These are phyloP conservation scores for Perca schrenkii DNA, from an alignment of 2,113 vertebrate genomes.

Conservation along the genomic window DNA sequence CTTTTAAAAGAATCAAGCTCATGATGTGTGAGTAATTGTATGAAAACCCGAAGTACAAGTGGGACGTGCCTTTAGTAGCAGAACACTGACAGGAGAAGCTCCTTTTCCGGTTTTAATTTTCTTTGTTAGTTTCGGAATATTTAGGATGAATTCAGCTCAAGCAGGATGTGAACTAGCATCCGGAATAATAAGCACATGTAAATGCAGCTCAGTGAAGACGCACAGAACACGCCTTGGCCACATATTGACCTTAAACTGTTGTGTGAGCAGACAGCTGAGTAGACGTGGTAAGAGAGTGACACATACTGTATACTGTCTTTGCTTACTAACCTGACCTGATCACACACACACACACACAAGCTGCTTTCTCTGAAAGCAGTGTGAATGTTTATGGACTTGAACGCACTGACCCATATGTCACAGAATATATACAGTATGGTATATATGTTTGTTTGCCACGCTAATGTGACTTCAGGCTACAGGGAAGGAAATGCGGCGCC, in stretches of 20 bases:
- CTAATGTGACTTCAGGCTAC: conserved; percentile 59
- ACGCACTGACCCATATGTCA: neutral
- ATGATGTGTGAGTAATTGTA: neutral
- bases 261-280: neutral
- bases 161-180: conserved; percentile 50
- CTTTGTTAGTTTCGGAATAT: conserved; percentile 18
- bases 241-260: conserved; percentile 52
- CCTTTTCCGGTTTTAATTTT: conserved; percentile 34
- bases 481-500: conserved; percentile 80
- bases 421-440: conserved; percentile 8
- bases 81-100: conserved; percentile 3
- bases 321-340: conserved; percentile 39
- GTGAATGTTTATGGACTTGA: neutral
- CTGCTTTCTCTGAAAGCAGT: neutral
- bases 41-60: neutral
- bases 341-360: conserved; percentile 5
- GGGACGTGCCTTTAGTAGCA: neutral
- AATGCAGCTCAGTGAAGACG: conserved; percentile 14
- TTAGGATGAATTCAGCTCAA: conserved; percentile 36
- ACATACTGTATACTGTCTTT: neutral
- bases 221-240: conserved; percentile 50
- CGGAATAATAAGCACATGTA: conserved; percentile 50
- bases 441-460: conserved; percentile 50
- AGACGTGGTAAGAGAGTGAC: conserved; percentile 30
- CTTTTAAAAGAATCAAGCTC: neutral